Conservation (phyloP, 2,888 invertebrate species). For the Minunthozetes semirufus region DNA sequence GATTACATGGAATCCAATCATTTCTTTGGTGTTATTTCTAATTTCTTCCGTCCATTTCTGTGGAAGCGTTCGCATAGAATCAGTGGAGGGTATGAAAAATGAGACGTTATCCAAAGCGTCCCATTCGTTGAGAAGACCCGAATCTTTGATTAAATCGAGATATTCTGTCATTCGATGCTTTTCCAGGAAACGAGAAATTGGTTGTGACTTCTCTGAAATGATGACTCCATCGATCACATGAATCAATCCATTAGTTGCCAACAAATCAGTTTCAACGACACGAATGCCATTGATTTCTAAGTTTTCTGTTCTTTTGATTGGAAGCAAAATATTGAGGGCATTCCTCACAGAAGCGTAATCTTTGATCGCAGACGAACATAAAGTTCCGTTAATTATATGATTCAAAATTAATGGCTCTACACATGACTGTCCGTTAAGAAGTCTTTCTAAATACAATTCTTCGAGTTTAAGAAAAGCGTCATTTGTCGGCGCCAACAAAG, state of each 20-base stretch:
- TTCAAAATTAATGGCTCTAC: conserved; percentile 59
- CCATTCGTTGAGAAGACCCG: conserved; percentile 49
- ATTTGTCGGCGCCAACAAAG: conserved; percentile 60
- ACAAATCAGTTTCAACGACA: conserved; percentile 56
- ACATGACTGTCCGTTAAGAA: conserved; percentile 57
- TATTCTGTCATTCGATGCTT: conserved; percentile 59
- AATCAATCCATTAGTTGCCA: conserved; percentile 66
- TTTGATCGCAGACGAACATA: conserved; percentile 60
- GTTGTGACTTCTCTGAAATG: conserved; percentile 56
- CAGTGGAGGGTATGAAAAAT: conserved; percentile 53
- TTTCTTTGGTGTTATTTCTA: conserved; percentile 48
- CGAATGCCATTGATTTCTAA: conserved; percentile 56
- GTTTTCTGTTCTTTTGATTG: conserved; percentile 53
- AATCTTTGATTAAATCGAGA: conserved; percentile 49
- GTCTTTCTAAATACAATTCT: conserved; percentile 52
- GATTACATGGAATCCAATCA: conserved; percentile 60
- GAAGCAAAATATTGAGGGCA: conserved; percentile 52
- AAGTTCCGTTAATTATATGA: conserved; percentile 60
- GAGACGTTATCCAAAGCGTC: conserved; percentile 51
- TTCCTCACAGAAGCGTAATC: conserved; percentile 54
- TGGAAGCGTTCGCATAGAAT: conserved; percentile 46
- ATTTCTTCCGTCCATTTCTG: conserved; percentile 43
- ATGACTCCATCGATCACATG: conserved; percentile 62
- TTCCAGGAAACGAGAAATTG: conserved; percentile 53
- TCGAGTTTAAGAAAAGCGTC: conserved; percentile 59